Percentiles rank a stretch among this genome's conserved stretches.
phyloP scores from a whole-genome alignment of 2,113 vertebrate genomes.

The Oriolus oriolus region DNA sequence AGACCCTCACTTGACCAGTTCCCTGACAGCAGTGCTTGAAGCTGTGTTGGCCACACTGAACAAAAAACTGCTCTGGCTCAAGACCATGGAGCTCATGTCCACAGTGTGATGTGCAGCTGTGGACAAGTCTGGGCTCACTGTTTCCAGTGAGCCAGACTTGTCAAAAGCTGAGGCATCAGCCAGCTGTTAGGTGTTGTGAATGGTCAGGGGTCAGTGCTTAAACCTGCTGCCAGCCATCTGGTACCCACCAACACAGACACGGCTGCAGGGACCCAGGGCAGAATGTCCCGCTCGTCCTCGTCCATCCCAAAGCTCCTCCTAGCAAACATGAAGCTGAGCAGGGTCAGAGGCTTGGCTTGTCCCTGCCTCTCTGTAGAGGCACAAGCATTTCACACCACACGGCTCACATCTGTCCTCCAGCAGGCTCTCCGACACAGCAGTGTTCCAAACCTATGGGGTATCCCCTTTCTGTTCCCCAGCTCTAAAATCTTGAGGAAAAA shows the following conservation, averaged over 20 bases:
- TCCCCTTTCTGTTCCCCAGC: background rate
- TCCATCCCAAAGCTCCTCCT: background rate
- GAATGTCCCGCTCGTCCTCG: background rate
- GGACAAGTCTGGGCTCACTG: background rate
- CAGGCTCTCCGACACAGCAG: background rate
- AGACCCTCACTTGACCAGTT: background rate
- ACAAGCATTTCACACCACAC: background rate
- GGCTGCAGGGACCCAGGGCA: background rate
- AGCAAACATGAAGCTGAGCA: background rate
- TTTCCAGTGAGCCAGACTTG: background rate
- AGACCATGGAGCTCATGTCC: background rate
- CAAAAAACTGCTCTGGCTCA: background rate
- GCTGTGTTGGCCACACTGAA: background rate
- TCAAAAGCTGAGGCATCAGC: background rate
- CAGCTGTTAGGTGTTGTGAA: background rate
- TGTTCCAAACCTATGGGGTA: background rate
- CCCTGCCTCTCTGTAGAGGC: background rate
- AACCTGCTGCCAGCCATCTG: background rate
- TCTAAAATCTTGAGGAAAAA: background rate
- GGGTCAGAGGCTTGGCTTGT: background rate
- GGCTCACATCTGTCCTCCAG: background rate
- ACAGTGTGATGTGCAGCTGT: accelerated
- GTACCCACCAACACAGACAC: background rate
- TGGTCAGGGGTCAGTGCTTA: background rate
- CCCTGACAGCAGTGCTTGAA: background rate